Evolutionary conservation across 1,140 invertebrate species (phyloP).

Genomic region (Meloidogyne floridensis): DNA sequence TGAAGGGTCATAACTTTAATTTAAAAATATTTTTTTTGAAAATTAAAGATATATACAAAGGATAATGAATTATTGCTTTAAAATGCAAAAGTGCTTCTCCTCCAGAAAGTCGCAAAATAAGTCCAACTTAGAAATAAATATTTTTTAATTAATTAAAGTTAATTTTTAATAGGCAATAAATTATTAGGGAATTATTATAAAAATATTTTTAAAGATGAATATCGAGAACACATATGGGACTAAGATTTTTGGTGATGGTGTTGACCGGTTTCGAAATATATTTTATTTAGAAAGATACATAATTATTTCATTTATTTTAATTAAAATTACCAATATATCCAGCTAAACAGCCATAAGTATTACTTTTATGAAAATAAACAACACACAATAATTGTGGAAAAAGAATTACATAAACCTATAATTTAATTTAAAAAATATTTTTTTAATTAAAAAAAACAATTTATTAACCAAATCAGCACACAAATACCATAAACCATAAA

Average conservation of each 20-base stretch:
- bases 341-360: constrained; percentile 88
- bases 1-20: constrained; percentile 64
- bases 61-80: constrained; percentile 72
- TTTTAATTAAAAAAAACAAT: neutral
- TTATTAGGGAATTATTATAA: too few relatives aligned
- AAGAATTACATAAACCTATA: constrained; percentile 86
- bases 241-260: too few relatives aligned
- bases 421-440: neutral
- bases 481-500: constrained; percentile 94
- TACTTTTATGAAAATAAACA: constrained; percentile 89
- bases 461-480: constrained; percentile 82
- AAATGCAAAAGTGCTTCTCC: constrained; percentile 84
- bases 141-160: too few relatives aligned
- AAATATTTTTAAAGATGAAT: too few relatives aligned
- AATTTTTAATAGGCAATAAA: too few relatives aligned
- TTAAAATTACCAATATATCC: constrained; percentile 63
- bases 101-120: constrained; percentile 81
- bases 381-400: constrained; percentile 97
- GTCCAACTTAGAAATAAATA: constrained; percentile 79
- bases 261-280: too few relatives aligned
- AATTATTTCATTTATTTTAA: too few relatives aligned
- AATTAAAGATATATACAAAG: constrained; percentile 41
- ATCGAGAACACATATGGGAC: too few relatives aligned
- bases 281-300: too few relatives aligned
- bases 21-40: neutral